These are phyloP conservation scores for Harmothoe impar DNA, from an alignment of 2,888 invertebrate genomes.

Conservation along the genomic window DNA sequence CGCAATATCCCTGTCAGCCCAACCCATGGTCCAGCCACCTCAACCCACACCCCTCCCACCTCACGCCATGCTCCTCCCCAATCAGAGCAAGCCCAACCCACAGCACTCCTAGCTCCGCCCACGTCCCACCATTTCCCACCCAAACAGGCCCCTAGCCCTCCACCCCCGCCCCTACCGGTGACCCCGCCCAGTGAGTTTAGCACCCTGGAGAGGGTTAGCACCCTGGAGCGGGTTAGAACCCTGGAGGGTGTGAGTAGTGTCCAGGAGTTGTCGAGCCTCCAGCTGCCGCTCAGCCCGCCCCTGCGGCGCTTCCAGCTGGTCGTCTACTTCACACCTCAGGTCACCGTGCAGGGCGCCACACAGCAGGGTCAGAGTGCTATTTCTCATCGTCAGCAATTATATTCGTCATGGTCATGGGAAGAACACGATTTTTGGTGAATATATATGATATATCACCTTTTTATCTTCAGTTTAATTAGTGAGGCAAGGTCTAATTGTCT, in stretches of 20 bases:
- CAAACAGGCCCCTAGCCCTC: neutral
- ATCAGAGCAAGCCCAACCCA: neutral
- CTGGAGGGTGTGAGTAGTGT: neutral
- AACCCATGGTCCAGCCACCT: neutral
- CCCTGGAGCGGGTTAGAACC: neutral
- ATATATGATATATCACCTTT: too few species aligned
- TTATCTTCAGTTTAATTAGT: too few species aligned
- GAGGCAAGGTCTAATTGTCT: too few species aligned
- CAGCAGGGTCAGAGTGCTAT: neutral
- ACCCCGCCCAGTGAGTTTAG: too few species aligned
- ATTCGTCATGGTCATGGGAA: too few species aligned
- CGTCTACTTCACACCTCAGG: conserved; percentile 18
- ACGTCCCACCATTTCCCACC: neutral
- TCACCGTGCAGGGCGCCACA: neutral
- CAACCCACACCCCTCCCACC: neutral
- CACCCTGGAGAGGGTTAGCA: too few species aligned
- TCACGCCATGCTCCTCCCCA: neutral
- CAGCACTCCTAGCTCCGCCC: neutral
- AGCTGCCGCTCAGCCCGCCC: neutral
- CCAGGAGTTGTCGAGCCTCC: neutral
- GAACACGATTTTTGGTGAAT: too few species aligned
- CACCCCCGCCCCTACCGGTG: neutral
- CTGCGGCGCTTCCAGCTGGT: neutral
- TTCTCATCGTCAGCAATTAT: neutral
- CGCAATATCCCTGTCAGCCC: neutral